Evolutionary conservation across 1,140 invertebrate species (phyloP).

Genomic region (Cyclargus thomasi): DNA sequence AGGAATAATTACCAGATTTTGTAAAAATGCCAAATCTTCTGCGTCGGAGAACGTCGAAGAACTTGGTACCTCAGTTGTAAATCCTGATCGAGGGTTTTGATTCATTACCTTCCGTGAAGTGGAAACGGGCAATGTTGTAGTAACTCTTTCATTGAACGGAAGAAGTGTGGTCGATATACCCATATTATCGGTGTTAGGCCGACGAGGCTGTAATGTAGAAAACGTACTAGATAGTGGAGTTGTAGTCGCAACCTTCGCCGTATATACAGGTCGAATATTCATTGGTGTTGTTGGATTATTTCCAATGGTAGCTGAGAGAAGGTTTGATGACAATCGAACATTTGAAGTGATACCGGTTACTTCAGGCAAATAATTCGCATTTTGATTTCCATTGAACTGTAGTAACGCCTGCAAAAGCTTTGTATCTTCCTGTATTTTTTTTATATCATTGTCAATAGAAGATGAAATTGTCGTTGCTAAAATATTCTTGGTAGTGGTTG

Average conservation of each 20-base stretch:
- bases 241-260: slow-evolving; percentile 40
- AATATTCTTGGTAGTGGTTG: slow-evolving; percentile 23
- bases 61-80: slow-evolving; percentile 62
- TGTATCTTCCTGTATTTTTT: slow-evolving; percentile 47
- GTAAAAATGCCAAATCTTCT: slow-evolving; percentile 72
- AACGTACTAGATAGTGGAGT: slow-evolving; percentile 43
- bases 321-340: slow-evolving; percentile 61
- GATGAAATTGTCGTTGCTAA: slow-evolving; percentile 31
- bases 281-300: slow-evolving; percentile 57
- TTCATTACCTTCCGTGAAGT: slow-evolving; percentile 31
- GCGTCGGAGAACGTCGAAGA: slow-evolving; percentile 71
- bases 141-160: slow-evolving; percentile 42
- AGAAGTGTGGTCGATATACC: slow-evolving; percentile 57
- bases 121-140: slow-evolving; percentile 30
- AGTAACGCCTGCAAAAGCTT: slow-evolving; percentile 47
- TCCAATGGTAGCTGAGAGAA: slow-evolving; percentile 45
- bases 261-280: slow-evolving; percentile 55
- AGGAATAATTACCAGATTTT: slow-evolving; percentile 62
- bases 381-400: slow-evolving; percentile 41
- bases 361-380: slow-evolving; percentile 40
- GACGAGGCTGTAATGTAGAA: slow-evolving; percentile 55
- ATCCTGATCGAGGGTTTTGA: slow-evolving; percentile 25
- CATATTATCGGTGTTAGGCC: slow-evolving; percentile 44
- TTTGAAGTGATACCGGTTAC: slow-evolving; percentile 63
- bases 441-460: slow-evolving; percentile 38